Evolutionary conservation across 2,888 invertebrate species (phyloP), one percentile per base, ranked within the genome.

Genomic region (Acanthosoma haemorrhoidale): DNA sequence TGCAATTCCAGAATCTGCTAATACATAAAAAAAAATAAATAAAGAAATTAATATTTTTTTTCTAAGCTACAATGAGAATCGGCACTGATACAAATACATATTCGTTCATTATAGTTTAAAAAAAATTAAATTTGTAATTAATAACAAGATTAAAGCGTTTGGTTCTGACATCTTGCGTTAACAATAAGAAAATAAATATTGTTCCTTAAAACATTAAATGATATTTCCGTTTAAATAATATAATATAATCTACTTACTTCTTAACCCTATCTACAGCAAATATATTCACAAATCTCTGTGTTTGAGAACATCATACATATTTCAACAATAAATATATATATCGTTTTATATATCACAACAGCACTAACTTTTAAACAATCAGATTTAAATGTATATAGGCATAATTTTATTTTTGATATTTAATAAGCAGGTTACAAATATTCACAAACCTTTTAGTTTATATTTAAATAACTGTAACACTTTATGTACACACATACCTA

Each of bases 151-250:
- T 51, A 5, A 51, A 51, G 51, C 51, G 2, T 51, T 51, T 51
- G 51, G 51, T 51, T 51, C 51, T 51, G 51, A 51, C 29, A 51
- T 51, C 21, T 51, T 51, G 51, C 51, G 29, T 25, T 51, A 51
- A 51, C 51, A 8, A 51, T 51, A 51, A 51, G 51, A 51, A 51
- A 51, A 51, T 51, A 51, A 51, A 51, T 51, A 51, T 51, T 51
- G 25, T 51, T 51, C 21, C n/a, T 1, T 51, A 13, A 51, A 51
- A 13, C n/a, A n/a, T 11, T 25, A 51, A 51, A 16, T 51, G 29
- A 25, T 51, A 51, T 51, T 51, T 51, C 21, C 51, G 29, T 29
- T 4, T 51, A 51, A 51, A 25, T 11, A 51, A 51, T 25, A 43
- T 43, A 21, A 43, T 43, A 43, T 43, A 21, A 18, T 9, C 51